Percentiles rank a stretch among this genome's conserved stretches.
phyloP scores from a whole-genome alignment of 1,140 invertebrate genomes.

The Drosophila subpulchrella region DNA sequence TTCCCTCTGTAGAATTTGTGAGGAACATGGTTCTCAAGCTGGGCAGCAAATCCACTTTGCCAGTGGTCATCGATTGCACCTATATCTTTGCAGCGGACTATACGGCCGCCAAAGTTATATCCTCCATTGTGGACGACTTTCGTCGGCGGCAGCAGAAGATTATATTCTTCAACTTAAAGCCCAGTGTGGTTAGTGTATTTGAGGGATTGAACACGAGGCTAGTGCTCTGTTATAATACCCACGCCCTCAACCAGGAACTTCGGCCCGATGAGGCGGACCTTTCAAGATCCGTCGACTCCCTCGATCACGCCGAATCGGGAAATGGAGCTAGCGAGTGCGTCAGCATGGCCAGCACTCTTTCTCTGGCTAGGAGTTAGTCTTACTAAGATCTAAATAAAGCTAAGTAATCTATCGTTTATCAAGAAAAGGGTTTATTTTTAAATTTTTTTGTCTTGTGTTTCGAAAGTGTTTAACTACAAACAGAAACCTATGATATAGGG shows the following conservation, averaged over 20 bases:
- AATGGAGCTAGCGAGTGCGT: constrained; percentile 50
- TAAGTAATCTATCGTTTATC: not conserved
- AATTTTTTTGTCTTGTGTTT: too few relatives aligned
- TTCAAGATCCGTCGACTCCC: constrained; percentile 55
- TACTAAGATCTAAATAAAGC: constrained; percentile 13
- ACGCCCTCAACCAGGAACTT: constrained; percentile 89
- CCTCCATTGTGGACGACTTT: constrained; percentile 90
- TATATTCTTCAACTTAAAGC: constrained; percentile 93
- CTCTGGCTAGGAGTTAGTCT: constrained; percentile 37
- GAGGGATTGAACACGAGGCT: constrained; percentile 90
- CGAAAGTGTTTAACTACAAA: too few relatives aligned
- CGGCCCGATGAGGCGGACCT: constrained; percentile 73
- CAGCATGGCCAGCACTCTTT: constrained; percentile 65
- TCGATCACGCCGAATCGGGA: constrained; percentile 46
- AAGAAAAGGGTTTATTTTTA: not conserved
- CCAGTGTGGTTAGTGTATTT: constrained; percentile 91
- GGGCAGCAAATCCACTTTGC: constrained; percentile 87
- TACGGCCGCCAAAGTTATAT: constrained; percentile 91
- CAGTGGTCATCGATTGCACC: constrained; percentile 93
- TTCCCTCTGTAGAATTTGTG: constrained; percentile 95
- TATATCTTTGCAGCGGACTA: constrained; percentile 93
- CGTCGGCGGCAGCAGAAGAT: constrained; percentile 89
- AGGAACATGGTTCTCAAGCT: constrained; percentile 92
- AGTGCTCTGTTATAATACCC: constrained; percentile 90
- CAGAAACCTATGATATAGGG: too few relatives aligned